Evolutionary conservation across 2,113 vertebrate genomes (phyloP).

Genomic region (Clarias macrocephalus): DNA sequence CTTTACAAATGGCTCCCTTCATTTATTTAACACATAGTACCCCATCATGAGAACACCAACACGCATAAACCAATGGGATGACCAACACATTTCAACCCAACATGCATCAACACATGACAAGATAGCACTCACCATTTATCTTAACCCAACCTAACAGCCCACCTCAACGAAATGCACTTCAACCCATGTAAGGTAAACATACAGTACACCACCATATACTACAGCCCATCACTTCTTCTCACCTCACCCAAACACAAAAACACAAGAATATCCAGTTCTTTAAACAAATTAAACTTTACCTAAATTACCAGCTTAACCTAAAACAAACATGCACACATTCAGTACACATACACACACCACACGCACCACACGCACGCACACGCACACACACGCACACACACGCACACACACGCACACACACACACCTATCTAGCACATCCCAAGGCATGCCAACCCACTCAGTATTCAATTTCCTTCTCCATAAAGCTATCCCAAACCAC

Average conservation of each 20-base stretch:
- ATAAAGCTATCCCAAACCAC: neutral
- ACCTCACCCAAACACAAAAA: no score
- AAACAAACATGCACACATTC: no score
- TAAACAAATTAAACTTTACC: no score
- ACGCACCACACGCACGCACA: neutral
- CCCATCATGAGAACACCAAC: neutral
- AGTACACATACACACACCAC: neutral
- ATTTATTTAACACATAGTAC: neutral
- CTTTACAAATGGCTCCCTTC: neutral
- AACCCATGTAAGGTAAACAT: neutral
- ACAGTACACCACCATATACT: no score
- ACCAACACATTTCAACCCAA: neutral
- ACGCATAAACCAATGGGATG: neutral
- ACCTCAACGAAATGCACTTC: neutral
- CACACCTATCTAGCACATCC: neutral
- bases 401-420: neutral
- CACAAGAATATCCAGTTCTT: no score
- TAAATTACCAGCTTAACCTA: neutral
- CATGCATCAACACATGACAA: neutral
- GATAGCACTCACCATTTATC: neutral
- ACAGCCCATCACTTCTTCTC: no score
- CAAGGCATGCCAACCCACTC: neutral
- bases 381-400: no score
- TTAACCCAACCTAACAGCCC: neutral
- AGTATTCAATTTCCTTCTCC: neutral